phyloP scores from a whole-genome alignment of 2,888 invertebrate species.

The Limnephilus rhombicus region DNA sequence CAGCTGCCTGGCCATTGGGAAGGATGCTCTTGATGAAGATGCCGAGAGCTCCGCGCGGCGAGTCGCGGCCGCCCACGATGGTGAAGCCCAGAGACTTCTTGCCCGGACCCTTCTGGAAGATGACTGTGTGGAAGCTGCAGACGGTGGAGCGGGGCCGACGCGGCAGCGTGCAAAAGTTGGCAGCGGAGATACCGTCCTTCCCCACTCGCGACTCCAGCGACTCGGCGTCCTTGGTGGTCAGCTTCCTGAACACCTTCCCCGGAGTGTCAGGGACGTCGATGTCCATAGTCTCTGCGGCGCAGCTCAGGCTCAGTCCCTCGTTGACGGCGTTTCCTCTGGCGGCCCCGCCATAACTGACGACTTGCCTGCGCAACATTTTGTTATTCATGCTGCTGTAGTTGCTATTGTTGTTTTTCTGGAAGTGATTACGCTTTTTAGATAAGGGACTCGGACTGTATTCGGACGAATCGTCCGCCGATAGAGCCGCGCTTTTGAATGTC shows the following conservation, averaged over 20 bases:
- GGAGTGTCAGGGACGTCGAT: conserved; percentile 60
- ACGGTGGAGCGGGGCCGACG: conserved; percentile 83
- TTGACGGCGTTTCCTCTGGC: conserved; percentile 73
- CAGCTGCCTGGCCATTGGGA: conserved; percentile 89
- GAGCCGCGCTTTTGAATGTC: conserved; percentile 66
- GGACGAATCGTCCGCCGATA: conserved; percentile 63
- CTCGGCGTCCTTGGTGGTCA: conserved; percentile 52
- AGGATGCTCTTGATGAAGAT: conserved; percentile 93
- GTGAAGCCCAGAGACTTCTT: conserved; percentile 93
- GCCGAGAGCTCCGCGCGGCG: conserved; percentile 89
- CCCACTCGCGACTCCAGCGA: conserved; percentile 69
- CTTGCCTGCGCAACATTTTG: conserved; percentile 78
- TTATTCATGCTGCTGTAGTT: conserved; percentile 80
- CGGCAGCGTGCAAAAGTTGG: conserved; percentile 86
- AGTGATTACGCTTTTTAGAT: conserved; percentile 76
- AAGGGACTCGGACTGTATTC: conserved; percentile 68
- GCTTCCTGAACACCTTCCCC: conserved; percentile 55
- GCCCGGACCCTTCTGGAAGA: conserved; percentile 88
- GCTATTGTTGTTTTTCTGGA: conserved; percentile 80
- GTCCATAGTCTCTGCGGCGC: conserved; percentile 67
- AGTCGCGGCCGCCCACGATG: conserved; percentile 92
- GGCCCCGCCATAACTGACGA: conserved; percentile 77
- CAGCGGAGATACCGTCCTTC: conserved; percentile 73
- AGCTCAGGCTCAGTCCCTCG: conserved; percentile 73
- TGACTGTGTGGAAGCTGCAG: conserved; percentile 85